Percentiles rank a stretch among this genome's conserved stretches.
Conservation (phyloP, 1,140 invertebrate genomes). For the Himalopsyche phryganea region DNA sequence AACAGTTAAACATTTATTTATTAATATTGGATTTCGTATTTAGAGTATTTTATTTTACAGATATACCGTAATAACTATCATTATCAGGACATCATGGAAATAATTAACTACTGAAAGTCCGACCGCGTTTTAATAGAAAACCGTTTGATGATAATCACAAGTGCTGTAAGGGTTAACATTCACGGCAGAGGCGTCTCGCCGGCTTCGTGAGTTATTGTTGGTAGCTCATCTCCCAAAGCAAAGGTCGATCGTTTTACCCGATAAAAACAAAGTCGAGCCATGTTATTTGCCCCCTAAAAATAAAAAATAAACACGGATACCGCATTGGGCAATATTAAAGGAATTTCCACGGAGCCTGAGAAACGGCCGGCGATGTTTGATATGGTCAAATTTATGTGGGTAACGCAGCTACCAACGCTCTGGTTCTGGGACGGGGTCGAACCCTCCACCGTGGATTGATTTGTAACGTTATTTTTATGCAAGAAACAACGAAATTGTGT, state of each 20-base stretch:
- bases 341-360: slow-evolving; percentile 19
- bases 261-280: slow-evolving; percentile 29
- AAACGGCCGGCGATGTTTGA: slow-evolving; percentile 24
- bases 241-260: slow-evolving; percentile 30
- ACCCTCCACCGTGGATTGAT: slow-evolving; percentile 19
- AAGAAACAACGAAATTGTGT: slow-evolving; percentile 4
- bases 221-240: slow-evolving; percentile 27
- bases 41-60: too few species aligned
- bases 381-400: slow-evolving; percentile 30
- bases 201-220: slow-evolving; percentile 16
- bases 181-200: too few species aligned
- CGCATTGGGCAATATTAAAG: slow-evolving; percentile 14
- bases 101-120: too few species aligned
- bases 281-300: slow-evolving; percentile 26
- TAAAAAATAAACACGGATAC: slow-evolving; percentile 2
- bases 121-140: too few species aligned
- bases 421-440: not conserved
- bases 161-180: too few species aligned
- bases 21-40: too few species aligned
- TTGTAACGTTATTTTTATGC: slow-evolving; percentile 26
- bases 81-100: too few species aligned
- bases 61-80: too few species aligned
- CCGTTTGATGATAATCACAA: too few species aligned
- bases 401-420: slow-evolving; percentile 10
- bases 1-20: too few species aligned